A percentile compares a stretch with the other conserved stretches of the same genome.
These are phyloP conservation scores for Alouatta palliata DNA, from an alignment of 2,113 vertebrate genomes.

Conservation along the genomic window DNA sequence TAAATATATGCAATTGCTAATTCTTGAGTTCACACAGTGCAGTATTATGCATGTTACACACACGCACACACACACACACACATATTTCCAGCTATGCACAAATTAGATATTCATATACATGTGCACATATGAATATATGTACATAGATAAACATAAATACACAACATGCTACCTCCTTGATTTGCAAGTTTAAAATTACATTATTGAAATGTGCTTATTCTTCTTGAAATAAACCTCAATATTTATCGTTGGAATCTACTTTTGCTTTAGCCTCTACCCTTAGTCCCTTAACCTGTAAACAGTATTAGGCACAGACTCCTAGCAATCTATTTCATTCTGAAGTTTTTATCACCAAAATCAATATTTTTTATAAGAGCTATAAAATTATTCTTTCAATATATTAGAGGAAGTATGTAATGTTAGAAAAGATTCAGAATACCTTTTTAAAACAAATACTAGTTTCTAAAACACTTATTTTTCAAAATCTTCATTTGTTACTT, in stretches of 20 bases:
- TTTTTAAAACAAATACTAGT: not conserved
- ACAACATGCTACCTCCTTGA: not conserved
- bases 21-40: not conserved
- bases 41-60: not conserved
- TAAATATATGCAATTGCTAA: not conserved
- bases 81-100: not conserved
- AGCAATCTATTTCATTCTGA: not conserved
- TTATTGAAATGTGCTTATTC: not conserved
- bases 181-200: constrained; percentile 8
- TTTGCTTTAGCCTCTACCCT: not conserved
- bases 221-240: not conserved
- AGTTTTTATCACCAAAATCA: not conserved
- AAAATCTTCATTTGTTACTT: not conserved
- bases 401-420: not conserved
- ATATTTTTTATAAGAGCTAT: not conserved
- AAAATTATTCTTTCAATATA: constrained; percentile 15
- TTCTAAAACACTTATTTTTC: constrained; percentile 13
- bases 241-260: not conserved
- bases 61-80: too few species aligned
- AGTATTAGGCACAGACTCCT: not conserved
- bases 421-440: not conserved
- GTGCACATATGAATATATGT: not conserved
- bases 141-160: not conserved
- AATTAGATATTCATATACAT: not conserved
- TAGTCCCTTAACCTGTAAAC: not conserved